phyloP scores from a whole-genome alignment of 2,888 invertebrate species.

The Nephrotoma flavescens region DNA sequence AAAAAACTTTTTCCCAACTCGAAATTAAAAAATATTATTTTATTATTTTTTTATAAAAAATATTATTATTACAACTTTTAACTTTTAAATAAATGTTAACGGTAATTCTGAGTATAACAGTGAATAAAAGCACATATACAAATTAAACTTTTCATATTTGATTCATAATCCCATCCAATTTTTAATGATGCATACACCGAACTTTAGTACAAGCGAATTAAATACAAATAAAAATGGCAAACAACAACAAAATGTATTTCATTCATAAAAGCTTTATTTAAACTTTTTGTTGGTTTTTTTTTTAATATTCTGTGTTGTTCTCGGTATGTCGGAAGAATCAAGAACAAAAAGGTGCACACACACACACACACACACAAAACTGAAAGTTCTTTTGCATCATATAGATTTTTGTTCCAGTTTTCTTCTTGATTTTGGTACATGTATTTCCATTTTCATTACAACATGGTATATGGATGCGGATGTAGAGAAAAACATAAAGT shows the following conservation, averaged over 20 bases:
- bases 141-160: not conserved
- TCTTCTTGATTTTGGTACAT: not conserved
- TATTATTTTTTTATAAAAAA: not conserved
- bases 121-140: not conserved
- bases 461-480: not conserved
- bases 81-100: not conserved
- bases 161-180: not conserved
- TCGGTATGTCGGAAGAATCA: not conserved
- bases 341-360: not conserved
- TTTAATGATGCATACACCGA: not conserved
- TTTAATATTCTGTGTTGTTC: not conserved
- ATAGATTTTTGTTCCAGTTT: not conserved
- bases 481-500: not conserved
- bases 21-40: no score
- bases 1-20: no score
- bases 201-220: not conserved
- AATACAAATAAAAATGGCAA: not conserved
- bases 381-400: not conserved
- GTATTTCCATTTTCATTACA: not conserved
- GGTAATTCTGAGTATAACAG: not conserved
- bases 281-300: not conserved
- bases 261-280: not conserved
- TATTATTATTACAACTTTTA: not conserved
- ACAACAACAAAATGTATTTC: not conserved
- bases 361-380: not conserved